Evolutionary conservation across 1,140 invertebrate genomes (phyloP).

Genomic region (Macrocentrus cingulum): DNA sequence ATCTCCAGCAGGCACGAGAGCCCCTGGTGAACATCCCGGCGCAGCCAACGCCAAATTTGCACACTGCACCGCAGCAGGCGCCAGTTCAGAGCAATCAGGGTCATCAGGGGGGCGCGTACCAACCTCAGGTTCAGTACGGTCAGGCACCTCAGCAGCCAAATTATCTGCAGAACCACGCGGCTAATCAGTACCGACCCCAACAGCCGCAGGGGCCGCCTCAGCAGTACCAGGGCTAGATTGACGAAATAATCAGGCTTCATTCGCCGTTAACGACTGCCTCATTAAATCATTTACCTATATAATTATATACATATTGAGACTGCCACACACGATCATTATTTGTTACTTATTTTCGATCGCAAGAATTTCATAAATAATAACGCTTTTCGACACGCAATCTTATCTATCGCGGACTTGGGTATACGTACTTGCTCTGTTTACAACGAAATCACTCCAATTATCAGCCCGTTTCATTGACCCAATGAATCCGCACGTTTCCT

Average conservation of each 20-base stretch:
- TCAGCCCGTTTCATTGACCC: constrained; percentile 21
- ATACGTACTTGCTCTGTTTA: not conserved
- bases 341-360: too few relatives aligned
- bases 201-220: constrained; percentile 30
- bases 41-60: constrained; percentile 38
- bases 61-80: constrained; percentile 21
- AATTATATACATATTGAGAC: too few relatives aligned
- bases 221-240: constrained; percentile 28
- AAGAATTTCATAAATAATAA: too few relatives aligned
- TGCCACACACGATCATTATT: too few relatives aligned
- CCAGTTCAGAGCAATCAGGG: constrained; percentile 22
- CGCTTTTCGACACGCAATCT: constrained; percentile 1
- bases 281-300: too few relatives aligned
- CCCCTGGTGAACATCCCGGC: constrained; percentile 47
- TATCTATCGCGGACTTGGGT: not conserved
- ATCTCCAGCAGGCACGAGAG: constrained; percentile 43
- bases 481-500: constrained; percentile 26
- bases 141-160: constrained; percentile 37
- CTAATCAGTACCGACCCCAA: constrained; percentile 31
- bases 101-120: constrained; percentile 37
- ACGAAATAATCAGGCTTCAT: not conserved
- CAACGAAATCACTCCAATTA: constrained; percentile 15
- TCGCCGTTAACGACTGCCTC: not conserved
- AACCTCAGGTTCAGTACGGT: constrained; percentile 37
- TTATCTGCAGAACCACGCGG: constrained; percentile 33